Evolutionary conservation across 2,888 invertebrate genomes (phyloP), one percentile per base, ranked within the genome.

Genomic region (Oeneis ivallda): DNA sequence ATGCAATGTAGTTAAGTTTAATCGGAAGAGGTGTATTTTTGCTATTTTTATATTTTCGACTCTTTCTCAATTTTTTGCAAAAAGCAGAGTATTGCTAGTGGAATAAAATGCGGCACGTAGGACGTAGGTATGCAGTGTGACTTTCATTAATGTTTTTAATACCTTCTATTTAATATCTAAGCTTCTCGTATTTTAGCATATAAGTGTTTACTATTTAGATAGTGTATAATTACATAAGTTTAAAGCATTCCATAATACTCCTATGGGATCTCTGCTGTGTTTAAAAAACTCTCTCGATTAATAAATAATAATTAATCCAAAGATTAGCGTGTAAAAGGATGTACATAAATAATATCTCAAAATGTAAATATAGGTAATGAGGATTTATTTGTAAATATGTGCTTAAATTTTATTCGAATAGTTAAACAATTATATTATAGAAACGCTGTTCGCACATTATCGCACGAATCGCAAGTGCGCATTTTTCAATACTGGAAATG

Each of bases 251-350:
- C 91, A 85, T 89, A 85, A 79, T 84, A 87, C 85, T 89, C 80
- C 74, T 86, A 83, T 89, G 90, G 91, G 91, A 91, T 91, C 91
- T 89, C 91, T 86, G 84, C 88, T 86, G 87, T 89, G 88, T 90
- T 89, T 87, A 83, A 82, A 84, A 84, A 89, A 85, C 87, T 87
- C 76, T 85, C 82, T 86, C 78, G 80, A 83, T 80, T 85, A 47
- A 17, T 17, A 47, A 47, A 17, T 45, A 87, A 86, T 41, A 56
- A 37, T 56, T 56, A 88, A 86, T 88, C 83, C 80, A 85, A 87
- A 86, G 79, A 81, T 80, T 83, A 83, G 81, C 71, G 61, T 76
- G 68, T 78, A 70, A 68, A 78, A 58, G 64, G 78, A 71, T 89
- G 87, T 87, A 87, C 58, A 76, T 75, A 80, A 81, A 82, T 81